Percentiles rank a stretch among this genome's conserved stretches.
Evolutionary conservation across 2,888 invertebrate species (phyloP).

Genomic region (Drosophila dives): DNA sequence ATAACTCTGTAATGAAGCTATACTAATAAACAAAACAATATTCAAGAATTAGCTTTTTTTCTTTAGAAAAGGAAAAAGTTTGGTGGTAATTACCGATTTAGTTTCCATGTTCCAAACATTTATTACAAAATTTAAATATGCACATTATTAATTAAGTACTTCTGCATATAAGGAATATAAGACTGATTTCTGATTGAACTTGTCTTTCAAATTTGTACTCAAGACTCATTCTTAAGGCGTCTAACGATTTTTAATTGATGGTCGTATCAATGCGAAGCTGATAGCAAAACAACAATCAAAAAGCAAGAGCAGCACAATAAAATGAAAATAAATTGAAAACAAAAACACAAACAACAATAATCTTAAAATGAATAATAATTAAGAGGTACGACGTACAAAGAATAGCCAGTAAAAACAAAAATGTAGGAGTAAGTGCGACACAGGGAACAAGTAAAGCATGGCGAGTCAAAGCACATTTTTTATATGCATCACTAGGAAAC

Average conservation of each 20-base stretch:
- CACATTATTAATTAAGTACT: background rate
- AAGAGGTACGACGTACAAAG: background rate
- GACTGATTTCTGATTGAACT: conserved; percentile 5
- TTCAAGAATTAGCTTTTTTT: background rate
- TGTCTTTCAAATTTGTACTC: background rate
- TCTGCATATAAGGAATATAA: conserved; percentile 1
- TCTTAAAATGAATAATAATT: conserved; percentile 51
- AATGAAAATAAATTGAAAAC: conserved; percentile 25
- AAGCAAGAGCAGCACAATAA: conserved; percentile 24
- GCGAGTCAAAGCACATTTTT: background rate
- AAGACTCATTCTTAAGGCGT: background rate
- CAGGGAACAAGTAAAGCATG: conserved; percentile 10
- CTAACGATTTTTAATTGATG: conserved; percentile 26
- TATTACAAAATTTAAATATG: background rate
- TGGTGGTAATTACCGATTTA: background rate
- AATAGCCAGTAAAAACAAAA: conserved; percentile 1
- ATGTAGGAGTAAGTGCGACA: background rate
- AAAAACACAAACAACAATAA: conserved; percentile 37
- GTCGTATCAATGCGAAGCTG: conserved; percentile 37
- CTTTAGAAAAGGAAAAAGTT: conserved; percentile 2
- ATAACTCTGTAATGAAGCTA: background rate
- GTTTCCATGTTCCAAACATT: background rate
- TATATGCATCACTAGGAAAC: background rate
- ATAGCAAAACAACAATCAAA: conserved; percentile 62
- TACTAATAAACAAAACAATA: background rate